Percentiles rank a stretch among this genome's conserved stretches.
phyloP scores from a whole-genome alignment of 1,140 invertebrate genomes.

The Apis cerana region DNA sequence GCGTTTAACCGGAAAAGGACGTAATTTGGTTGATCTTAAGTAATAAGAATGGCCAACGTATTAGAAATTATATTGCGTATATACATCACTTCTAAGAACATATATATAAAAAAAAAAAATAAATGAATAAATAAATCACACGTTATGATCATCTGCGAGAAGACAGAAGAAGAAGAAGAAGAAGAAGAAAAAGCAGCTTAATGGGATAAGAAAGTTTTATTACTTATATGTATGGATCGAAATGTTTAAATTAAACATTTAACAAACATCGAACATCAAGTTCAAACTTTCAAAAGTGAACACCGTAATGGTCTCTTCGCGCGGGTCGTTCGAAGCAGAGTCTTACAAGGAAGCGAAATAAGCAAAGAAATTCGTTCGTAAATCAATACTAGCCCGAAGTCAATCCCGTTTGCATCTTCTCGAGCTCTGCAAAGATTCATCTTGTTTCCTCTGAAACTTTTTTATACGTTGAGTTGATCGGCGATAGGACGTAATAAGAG shows the following conservation, averaged over 20 bases:
- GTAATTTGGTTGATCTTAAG: neutral
- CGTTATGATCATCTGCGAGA: neutral
- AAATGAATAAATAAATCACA: neutral
- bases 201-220: neutral
- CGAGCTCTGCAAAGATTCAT: neutral
- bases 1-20: neutral
- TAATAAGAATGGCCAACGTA: neutral
- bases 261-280: constrained; percentile 23
- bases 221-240: neutral
- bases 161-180: neutral
- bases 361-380: neutral
- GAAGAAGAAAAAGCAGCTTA: neutral
- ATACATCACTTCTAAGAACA: neutral
- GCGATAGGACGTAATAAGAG: neutral
- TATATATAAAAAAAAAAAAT: neutral
- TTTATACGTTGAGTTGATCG: neutral
- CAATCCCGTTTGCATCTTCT: neutral
- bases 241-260: constrained; percentile 4
- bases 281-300: neutral
- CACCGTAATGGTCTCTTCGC: neutral
- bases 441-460: constrained; percentile 1
- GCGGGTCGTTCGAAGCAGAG: neutral
- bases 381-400: neutral
- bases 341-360: neutral
- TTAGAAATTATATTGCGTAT: neutral